phyloP scores from a whole-genome alignment of 2,888 invertebrate genomes.

The Polymixis lichenea region DNA sequence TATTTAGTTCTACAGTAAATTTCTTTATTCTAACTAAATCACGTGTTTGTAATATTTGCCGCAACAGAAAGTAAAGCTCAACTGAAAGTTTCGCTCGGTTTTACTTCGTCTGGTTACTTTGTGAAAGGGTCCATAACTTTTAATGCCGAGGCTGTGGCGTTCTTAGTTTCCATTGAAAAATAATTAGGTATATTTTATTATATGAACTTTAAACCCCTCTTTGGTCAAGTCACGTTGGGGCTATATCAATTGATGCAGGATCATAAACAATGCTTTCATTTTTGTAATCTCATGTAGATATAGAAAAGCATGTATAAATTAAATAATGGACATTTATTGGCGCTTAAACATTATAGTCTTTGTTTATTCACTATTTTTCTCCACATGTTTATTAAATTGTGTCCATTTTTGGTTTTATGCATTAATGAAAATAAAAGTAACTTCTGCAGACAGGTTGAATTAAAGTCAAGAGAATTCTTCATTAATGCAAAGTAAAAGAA shows the following conservation, averaged over 20 bases:
- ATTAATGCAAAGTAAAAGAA: conserved; percentile 20
- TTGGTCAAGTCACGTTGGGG: background rate
- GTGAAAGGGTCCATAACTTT: conserved; percentile 58
- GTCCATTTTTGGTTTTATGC: conserved; percentile 16
- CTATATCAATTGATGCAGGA: conserved; percentile 15
- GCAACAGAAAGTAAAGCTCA: conserved; percentile 55
- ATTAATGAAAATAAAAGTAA: background rate
- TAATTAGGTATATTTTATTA: conserved; percentile 7
- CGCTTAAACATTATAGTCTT: conserved; percentile 20
- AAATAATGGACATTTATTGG: conserved; percentile 7
- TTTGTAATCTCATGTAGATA: background rate
- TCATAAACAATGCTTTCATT: conserved; percentile 18
- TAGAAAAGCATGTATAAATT: conserved; percentile 7
- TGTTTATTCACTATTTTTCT: conserved; percentile 30
- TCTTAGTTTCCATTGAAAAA: conserved; percentile 31
- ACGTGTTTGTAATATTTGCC: conserved; percentile 23
- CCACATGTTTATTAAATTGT: conserved; percentile 27
- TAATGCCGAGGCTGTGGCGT: conserved; percentile 34
- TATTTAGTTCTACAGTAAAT: conserved; percentile 2
- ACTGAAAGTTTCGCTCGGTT: conserved; percentile 52
- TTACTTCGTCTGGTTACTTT: conserved; percentile 36
- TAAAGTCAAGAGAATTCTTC: conserved; percentile 27
- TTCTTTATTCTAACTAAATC: conserved; percentile 9
- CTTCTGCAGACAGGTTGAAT: background rate
- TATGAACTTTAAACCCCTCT: background rate